Evolutionary conservation across 2,888 invertebrate genomes (phyloP).

Genomic region (Erebia ligea): DNA sequence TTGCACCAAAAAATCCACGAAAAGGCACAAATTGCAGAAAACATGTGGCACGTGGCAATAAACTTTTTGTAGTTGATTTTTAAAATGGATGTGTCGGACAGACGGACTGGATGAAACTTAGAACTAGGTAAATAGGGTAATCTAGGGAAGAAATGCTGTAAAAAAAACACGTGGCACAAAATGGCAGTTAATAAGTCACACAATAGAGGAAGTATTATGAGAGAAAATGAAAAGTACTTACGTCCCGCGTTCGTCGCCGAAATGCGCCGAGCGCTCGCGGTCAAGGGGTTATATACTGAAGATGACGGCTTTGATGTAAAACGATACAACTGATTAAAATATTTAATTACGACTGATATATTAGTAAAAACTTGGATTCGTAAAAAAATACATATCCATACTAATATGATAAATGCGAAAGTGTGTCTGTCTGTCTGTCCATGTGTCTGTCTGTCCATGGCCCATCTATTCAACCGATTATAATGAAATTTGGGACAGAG

Average conservation of each 20-base stretch:
- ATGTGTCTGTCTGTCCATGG: no score
- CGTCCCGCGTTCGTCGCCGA: constrained; percentile 58
- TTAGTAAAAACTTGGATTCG: no score
- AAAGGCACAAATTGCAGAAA: no score
- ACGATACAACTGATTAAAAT: constrained; percentile 30
- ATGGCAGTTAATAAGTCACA: background rate
- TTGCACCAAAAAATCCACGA: background rate
- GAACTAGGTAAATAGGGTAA: no score
- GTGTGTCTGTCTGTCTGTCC: no score
- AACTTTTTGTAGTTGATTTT: no score
- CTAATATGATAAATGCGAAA: no score
- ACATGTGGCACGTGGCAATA: no score
- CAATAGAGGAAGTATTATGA: background rate
- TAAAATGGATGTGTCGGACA: background rate
- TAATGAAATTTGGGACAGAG: no score
- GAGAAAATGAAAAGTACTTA: constrained; percentile 50
- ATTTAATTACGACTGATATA: background rate
- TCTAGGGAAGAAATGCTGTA: constrained; percentile 20
- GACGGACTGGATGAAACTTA: constrained; percentile 40
- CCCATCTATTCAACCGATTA: no score
- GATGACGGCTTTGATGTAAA: constrained; percentile 22
- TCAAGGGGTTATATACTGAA: constrained; percentile 52
- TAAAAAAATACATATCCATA: no score
- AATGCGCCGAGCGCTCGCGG: constrained; percentile 53
- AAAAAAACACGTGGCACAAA: background rate